phyloP scores from a whole-genome alignment of 2,113 vertebrate genomes.

The Lycaon pictus region DNA sequence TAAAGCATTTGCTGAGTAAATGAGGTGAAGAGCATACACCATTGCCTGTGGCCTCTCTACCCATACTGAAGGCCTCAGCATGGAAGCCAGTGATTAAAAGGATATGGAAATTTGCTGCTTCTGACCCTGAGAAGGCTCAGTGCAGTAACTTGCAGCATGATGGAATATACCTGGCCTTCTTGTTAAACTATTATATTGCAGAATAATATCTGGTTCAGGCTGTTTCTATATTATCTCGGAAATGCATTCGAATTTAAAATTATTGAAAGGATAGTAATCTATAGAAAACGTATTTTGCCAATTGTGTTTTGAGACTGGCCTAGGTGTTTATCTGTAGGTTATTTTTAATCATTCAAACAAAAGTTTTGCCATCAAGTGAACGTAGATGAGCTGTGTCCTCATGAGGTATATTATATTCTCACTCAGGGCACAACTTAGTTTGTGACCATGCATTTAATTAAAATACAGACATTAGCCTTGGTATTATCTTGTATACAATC shows the following conservation, averaged over 20 bases:
- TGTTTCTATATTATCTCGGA: background rate
- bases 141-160: background rate
- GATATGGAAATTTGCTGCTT: background rate
- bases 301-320: background rate
- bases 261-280: background rate
- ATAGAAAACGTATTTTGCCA: conserved; percentile 6
- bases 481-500: conserved; percentile 58
- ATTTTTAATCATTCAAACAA: conserved; percentile 47
- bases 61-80: background rate
- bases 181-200: conserved; percentile 8
- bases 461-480: conserved; percentile 60
- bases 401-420: background rate
- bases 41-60: conserved; percentile 35
- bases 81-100: conserved; percentile 51
- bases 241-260: background rate
- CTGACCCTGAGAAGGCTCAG: background rate
- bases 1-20: conserved; percentile 56
- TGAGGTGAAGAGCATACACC: conserved; percentile 38
- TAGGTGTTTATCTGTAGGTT: background rate
- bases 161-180: background rate
- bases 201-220: background rate
- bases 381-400: background rate
- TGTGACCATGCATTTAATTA: conserved; percentile 73
- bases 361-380: conserved; percentile 26
- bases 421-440: conserved; percentile 32